phyloP scores from a whole-genome alignment of 2,888 invertebrate genomes.

The Linyphia triangularis region DNA sequence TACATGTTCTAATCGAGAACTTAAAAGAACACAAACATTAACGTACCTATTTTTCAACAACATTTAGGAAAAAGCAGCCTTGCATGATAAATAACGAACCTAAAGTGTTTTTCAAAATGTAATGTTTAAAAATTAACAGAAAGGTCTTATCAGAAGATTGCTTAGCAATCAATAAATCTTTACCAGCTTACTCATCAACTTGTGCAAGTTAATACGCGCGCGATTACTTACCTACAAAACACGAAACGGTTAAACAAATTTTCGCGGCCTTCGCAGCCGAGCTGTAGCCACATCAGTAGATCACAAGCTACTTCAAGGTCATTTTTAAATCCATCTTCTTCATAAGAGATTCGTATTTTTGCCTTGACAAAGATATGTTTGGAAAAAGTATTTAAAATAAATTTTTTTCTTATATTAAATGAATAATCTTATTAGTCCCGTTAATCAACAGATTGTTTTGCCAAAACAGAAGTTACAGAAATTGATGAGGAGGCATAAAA shows the following conservation, averaged over 20 bases:
- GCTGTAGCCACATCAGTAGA: not conserved
- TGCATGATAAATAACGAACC: not conserved
- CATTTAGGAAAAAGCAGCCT: not conserved
- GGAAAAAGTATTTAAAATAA: too few species aligned
- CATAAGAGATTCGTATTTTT: not conserved
- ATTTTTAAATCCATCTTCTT: not conserved
- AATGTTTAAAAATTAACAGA: constrained; percentile 1
- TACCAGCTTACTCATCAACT: constrained; percentile 13
- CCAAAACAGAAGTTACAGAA: too few species aligned
- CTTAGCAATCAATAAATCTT: constrained; percentile 27
- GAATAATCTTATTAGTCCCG: too few species aligned
- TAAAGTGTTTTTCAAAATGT: not conserved
- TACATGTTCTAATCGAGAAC: not conserved
- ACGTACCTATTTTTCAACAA: not conserved
- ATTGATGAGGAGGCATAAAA: not conserved
- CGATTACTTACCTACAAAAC: not conserved
- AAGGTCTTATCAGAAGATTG: not conserved
- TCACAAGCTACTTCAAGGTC: not conserved
- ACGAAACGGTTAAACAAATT: not conserved
- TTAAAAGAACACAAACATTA: not conserved
- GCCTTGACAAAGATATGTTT: too few species aligned
- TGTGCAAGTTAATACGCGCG: not conserved
- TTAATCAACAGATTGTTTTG: too few species aligned
- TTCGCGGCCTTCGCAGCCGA: constrained; percentile 8
- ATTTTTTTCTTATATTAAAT: too few species aligned